Evolutionary conservation across 2,113 vertebrate genomes (phyloP), one percentile per base, ranked within the genome.

Genomic region (Perca flavescens): DNA sequence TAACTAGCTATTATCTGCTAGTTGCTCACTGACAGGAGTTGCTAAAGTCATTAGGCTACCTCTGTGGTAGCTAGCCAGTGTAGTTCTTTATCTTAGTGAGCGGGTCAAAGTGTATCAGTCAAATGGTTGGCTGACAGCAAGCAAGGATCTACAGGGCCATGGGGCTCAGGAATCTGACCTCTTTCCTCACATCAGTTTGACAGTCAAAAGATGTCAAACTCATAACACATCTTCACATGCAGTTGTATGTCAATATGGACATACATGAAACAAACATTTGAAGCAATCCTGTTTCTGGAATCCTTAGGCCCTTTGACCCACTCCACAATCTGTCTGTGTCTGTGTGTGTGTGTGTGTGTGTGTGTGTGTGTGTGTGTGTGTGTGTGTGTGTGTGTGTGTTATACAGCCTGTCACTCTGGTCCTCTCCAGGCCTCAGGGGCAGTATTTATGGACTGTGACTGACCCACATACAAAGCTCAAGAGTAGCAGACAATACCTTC

Each of bases 61-160:
- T 40, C 8, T 65, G 57, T 54, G 53, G 43, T 28, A 74, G 60
- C 22, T 2, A 71, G 60, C 31, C 61, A 21, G 40, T 53, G 62
- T 72, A 36, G 61, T 36, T 62, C 46, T 77, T 80, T 74, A 86
- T 84, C 77, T 86, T 6, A 36, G 34, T 46, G 10, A 14, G 25
- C 4, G 34, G 78, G 89, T 85, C 83, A 89, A 62, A 88, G 87
- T 85, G 76, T 85, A 91, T 91, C 84, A 66, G 77, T 82, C 57
- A 70, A 84, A 86, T 56, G 69, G 73, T 75, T 71, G 71, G 49
- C 52, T 83, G 90, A 87, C 76, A 64, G 77, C 64, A 40, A 86
- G 74, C 5, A 11, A 70, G 60, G 77, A 82, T 82, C 28, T 9
- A 34, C n/a, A n/a, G 50, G 17, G 9, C 17, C 52, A 22, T 34